Evolutionary conservation across 2,797 vertebrate genomes (phyloP).

Genomic region (Esox lucius): DNA sequence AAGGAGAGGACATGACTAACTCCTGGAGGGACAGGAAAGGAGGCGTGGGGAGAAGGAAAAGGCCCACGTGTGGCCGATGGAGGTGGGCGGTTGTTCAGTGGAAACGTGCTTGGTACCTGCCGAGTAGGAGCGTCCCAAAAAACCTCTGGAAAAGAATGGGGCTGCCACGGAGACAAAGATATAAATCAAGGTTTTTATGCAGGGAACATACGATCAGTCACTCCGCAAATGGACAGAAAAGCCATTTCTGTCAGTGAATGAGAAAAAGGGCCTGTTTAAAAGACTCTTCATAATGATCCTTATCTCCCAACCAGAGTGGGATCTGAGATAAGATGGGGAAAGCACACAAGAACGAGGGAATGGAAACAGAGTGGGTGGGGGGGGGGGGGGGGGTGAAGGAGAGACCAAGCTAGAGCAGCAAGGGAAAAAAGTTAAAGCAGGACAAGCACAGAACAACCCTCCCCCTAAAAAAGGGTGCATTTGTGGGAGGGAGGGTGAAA

Average conservation of each 20-base stretch:
- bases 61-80: background rate
- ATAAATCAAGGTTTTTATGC: conserved; percentile 33
- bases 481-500: background rate
- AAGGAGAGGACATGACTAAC: conserved; percentile 38
- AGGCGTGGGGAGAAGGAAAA: background rate
- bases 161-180: conserved; percentile 28
- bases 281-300: conserved; percentile 50
- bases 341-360: conserved; percentile 12
- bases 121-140: too few relatives aligned
- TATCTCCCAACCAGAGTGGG: conserved; percentile 62
- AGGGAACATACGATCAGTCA: conserved; percentile 53
- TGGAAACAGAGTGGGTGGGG: background rate
- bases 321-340: conserved; percentile 59
- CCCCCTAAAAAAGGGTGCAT: background rate
- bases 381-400: background rate
- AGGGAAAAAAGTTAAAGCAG: background rate
- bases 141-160: too few relatives aligned
- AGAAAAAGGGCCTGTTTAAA: conserved; percentile 58
- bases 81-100: background rate
- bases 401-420: background rate
- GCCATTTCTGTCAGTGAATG: conserved; percentile 65
- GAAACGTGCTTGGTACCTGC: too few relatives aligned
- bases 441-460: background rate
- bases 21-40: conserved; percentile 6
- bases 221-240: conserved; percentile 58